phyloP scores from a whole-genome alignment of 1,140 invertebrate species.

The Euborellia annulipes region DNA sequence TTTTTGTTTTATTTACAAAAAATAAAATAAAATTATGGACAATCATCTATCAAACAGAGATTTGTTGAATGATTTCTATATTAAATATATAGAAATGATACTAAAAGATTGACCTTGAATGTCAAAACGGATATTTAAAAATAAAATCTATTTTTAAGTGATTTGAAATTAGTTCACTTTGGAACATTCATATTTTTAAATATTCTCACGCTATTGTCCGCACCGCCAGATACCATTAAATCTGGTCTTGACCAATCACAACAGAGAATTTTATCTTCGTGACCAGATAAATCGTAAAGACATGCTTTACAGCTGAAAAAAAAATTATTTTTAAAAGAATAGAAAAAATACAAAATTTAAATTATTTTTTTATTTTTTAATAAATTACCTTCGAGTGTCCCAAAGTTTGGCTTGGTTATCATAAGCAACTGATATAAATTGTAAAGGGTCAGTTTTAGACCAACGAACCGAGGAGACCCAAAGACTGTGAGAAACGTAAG shows the following conservation, averaged over 20 bases:
- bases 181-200: slow-evolving; percentile 47
- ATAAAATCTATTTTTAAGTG: too few relatives aligned
- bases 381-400: slow-evolving; percentile 71
- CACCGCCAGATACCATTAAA: slow-evolving; percentile 77
- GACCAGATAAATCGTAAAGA: slow-evolving; percentile 82
- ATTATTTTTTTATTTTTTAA: not conserved
- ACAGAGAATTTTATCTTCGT: slow-evolving; percentile 85
- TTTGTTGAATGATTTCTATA: too few relatives aligned
- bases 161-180: too few relatives aligned
- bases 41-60: too few relatives aligned
- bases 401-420: slow-evolving; percentile 87
- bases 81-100: too few relatives aligned
- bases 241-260: slow-evolving; percentile 85
- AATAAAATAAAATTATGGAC: too few relatives aligned
- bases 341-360: slow-evolving; percentile 9
- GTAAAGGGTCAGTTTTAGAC: slow-evolving; percentile 66
- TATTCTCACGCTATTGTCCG: slow-evolving; percentile 85
- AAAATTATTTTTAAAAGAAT: slow-evolving; percentile 14
- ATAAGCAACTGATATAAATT: slow-evolving; percentile 87
- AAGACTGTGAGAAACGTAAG: slow-evolving; percentile 75
- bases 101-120: too few relatives aligned
- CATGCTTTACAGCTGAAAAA: slow-evolving; percentile 71
- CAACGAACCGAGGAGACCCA: slow-evolving; percentile 86
- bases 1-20: too few relatives aligned
- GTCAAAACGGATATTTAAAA: too few relatives aligned